Evolutionary conservation across 2,888 invertebrate genomes (phyloP), one percentile per base, ranked within the genome.

Genomic region (Ochropleura leucogaster): DNA sequence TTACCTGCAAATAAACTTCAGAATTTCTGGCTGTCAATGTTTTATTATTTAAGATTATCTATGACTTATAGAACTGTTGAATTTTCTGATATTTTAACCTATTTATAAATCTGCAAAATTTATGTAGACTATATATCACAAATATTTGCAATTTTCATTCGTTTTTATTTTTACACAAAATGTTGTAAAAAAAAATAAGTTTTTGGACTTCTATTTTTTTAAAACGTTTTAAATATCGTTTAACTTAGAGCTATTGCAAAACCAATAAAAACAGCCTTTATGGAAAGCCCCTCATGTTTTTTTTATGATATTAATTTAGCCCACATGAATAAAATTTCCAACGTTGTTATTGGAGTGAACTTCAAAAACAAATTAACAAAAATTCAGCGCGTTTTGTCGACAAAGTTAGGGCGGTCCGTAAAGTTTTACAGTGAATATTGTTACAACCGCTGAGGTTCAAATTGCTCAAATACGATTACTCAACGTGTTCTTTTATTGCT

Each of bases 341-440:
- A 44, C 68, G 46, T 74, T 59, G 69, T 69, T 84, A 78, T 75
- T 76, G 62, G 63, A 77, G 70, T 63, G 68, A 84, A 79, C 70
- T 83, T 87, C 77, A 79, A 81, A 83, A 83, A 73, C 79, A 85
- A 87, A 87, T 85, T 85, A 85, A 79, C 79, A 70, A 85, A 87
- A 85, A 85, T 81, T 69, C 44, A 60, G 66, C 77, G 76, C 77
- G 59, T 84, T 86, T 84, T 72, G 74, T 81, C 62, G 72, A 74
- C 57, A 78, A 85, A 83, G 75, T 86, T 83, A 12, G 71, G n/a
- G 47, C 69, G 53, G 72, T 65, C 77, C 77, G 72, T 16, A 83
- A 87, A 87, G 68, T 87, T 86, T 76, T 12, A 55, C 79, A 51
- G 77, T 76, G 80, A 84, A 80, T 84, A 80, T 85, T 84, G 78